Percentiles rank a stretch among this genome's conserved stretches.
phyloP scores from a whole-genome alignment of 2,888 invertebrate genomes.

The Sphaerophoria rueppellii region DNA sequence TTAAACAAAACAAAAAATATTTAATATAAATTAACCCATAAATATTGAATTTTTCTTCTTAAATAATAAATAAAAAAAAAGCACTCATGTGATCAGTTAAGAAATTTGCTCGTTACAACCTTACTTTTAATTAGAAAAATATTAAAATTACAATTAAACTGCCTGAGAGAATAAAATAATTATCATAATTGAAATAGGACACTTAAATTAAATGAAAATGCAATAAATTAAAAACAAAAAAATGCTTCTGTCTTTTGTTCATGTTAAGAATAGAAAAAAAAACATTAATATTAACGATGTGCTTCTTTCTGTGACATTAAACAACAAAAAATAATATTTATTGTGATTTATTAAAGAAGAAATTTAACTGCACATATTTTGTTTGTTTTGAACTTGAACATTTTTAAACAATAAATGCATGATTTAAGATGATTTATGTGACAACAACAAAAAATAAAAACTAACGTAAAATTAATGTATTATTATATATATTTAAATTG shows the following conservation, averaged over 20 bases:
- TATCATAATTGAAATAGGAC: conserved; percentile 26
- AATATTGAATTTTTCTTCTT: conserved; percentile 19
- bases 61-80: conserved; percentile 36
- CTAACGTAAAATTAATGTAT: conserved; percentile 57
- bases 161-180: conserved; percentile 47
- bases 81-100: conserved; percentile 67
- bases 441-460: conserved; percentile 13
- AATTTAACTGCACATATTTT: conserved; percentile 55
- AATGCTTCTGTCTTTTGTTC: conserved; percentile 3
- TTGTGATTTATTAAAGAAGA: conserved; percentile 43
- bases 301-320: conserved; percentile 64
- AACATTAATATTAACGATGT: conserved; percentile 35
- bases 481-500: conserved; percentile 63
- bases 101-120: conserved; percentile 59
- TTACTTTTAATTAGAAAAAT: conserved; percentile 61
- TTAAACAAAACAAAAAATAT: conserved; percentile 20
- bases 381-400: conserved; percentile 38
- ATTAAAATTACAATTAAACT: conserved; percentile 55
- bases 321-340: conserved; percentile 33
- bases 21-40: conserved; percentile 11
- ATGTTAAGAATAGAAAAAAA: conserved; percentile 23
- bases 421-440: conserved; percentile 47
- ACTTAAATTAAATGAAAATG: conserved; percentile 35
- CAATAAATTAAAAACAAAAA: conserved; percentile 27
- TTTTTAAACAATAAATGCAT: conserved; percentile 6